phyloP scores from a whole-genome alignment of 1,140 invertebrate genomes.

The Drosophila subpulchrella region DNA sequence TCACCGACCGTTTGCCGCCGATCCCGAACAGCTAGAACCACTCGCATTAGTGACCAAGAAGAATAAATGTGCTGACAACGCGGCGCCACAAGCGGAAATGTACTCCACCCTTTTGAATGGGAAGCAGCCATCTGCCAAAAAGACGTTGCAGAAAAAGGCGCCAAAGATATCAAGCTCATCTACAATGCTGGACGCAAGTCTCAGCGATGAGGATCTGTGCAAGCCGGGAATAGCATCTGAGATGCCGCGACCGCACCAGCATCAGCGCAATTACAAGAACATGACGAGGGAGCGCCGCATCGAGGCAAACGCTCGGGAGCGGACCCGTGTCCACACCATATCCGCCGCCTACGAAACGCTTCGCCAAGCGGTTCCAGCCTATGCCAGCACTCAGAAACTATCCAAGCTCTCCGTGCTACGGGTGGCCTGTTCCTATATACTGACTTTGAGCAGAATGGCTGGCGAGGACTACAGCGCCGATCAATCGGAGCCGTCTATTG shows the following conservation, averaged over 20 bases:
- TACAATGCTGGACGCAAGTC: slow-evolving; percentile 28
- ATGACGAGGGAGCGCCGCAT: slow-evolving; percentile 96
- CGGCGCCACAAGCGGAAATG: background rate
- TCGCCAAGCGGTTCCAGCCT: slow-evolving; percentile 92
- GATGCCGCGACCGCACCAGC: slow-evolving; percentile 85
- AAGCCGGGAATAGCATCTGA: slow-evolving; percentile 15
- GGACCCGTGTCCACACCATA: slow-evolving; percentile 96
- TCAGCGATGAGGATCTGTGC: slow-evolving; percentile 38
- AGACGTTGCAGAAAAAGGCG: slow-evolving; percentile 25
- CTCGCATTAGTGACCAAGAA: slow-evolving; percentile 68
- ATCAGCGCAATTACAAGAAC: slow-evolving; percentile 96
- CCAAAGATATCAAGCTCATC: background rate
- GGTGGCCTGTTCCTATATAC: slow-evolving; percentile 96
- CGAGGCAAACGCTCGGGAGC: slow-evolving; percentile 96
- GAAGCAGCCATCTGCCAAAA: slow-evolving; percentile 16
- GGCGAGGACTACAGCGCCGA: slow-evolving; percentile 87
- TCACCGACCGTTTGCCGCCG: slow-evolving; percentile 65
- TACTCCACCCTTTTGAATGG: background rate
- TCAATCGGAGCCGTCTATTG: slow-evolving; percentile 86
- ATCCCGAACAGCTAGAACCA: slow-evolving; percentile 75
- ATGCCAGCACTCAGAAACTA: slow-evolving; percentile 96
- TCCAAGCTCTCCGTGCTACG: slow-evolving; percentile 96
- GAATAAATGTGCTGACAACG: background rate
- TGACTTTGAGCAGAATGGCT: slow-evolving; percentile 90
- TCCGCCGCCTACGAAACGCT: slow-evolving; percentile 97